Evolutionary conservation across 2,797 vertebrate genomes (phyloP).

Genomic region (Propithecus deckenii): DNA sequence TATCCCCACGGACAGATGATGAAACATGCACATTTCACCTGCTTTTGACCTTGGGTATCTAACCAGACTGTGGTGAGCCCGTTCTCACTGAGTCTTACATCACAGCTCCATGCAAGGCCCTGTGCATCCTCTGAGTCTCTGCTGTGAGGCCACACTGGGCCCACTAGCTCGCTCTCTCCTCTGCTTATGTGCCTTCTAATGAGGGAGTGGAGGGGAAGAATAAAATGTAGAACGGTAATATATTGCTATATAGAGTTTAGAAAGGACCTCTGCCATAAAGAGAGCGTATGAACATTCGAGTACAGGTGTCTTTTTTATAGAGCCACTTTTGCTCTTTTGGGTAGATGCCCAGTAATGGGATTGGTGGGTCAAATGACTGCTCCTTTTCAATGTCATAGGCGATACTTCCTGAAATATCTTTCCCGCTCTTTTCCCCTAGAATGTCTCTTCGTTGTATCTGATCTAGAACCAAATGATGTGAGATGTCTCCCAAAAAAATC

Average conservation of each 20-base stretch:
- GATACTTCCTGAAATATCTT: not conserved
- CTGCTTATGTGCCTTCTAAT: not conserved
- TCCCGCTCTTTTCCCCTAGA: not conserved
- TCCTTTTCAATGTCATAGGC: not conserved
- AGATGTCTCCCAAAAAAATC: not conserved
- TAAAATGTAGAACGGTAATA: too few species aligned
- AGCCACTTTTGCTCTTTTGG: too few species aligned
- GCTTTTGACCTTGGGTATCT: not conserved
- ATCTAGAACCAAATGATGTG: not conserved
- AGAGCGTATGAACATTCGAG: too few species aligned
- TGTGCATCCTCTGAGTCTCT: not conserved
- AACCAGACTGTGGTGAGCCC: not conserved
- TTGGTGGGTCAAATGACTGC: not conserved
- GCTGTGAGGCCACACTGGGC: not conserved
- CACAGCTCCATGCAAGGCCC: not conserved
- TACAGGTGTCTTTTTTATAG: too few species aligned
- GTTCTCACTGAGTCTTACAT: not conserved
- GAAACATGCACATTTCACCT: not conserved
- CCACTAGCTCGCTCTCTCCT: not conserved
- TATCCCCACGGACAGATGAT: not conserved
- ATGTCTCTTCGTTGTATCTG: not conserved
- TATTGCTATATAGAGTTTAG: too few species aligned
- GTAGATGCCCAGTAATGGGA: too few species aligned
- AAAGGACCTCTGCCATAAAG: too few species aligned
- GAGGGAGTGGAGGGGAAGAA: too few species aligned